Conservation (phyloP, 2,888 invertebrate genomes). For the Dryocosmus kuriphilus region DNA sequence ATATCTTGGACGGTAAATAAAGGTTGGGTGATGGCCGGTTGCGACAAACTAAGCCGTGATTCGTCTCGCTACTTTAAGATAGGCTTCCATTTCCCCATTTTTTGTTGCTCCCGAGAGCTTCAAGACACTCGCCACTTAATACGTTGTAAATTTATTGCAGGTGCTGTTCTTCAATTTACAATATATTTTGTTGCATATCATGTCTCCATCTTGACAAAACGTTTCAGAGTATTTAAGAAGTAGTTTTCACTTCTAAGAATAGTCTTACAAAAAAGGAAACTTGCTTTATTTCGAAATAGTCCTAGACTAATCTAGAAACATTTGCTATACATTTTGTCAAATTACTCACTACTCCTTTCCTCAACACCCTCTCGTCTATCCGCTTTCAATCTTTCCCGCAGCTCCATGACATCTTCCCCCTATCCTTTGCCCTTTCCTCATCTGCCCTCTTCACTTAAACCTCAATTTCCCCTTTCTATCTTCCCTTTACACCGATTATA, state of each 20-base stretch:
- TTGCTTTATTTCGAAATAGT: too few species aligned
- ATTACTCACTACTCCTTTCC: too few species aligned
- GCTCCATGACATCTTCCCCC: too few species aligned
- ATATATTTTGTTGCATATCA: neutral
- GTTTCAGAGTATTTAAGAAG: neutral
- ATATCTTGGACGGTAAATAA: conserved; percentile 29
- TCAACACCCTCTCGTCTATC: too few species aligned
- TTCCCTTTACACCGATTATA: too few species aligned
- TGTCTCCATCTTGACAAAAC: conserved; percentile 4
- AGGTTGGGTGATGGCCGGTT: conserved; percentile 27
- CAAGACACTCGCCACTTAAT: conserved; percentile 18
- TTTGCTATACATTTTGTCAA: too few species aligned
- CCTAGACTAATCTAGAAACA: too few species aligned
- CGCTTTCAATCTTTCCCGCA: too few species aligned
- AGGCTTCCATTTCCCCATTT: conserved; percentile 26
- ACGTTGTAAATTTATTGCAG: conserved; percentile 30
- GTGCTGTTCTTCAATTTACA: conserved; percentile 18
- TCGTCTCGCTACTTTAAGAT: neutral
- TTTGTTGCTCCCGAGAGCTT: conserved; percentile 8
- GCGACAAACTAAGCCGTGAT: neutral
- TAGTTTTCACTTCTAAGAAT: neutral
- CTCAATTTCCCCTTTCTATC: too few species aligned
- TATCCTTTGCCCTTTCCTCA: too few species aligned
- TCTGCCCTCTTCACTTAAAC: too few species aligned
- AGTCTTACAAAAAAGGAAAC: too few species aligned